A percentile compares a stretch with the other conserved stretches of the same genome.
These are phyloP conservation scores for Macropus fuliginosus DNA, from an alignment of 2,797 vertebrate genomes.

Conservation along the genomic window DNA sequence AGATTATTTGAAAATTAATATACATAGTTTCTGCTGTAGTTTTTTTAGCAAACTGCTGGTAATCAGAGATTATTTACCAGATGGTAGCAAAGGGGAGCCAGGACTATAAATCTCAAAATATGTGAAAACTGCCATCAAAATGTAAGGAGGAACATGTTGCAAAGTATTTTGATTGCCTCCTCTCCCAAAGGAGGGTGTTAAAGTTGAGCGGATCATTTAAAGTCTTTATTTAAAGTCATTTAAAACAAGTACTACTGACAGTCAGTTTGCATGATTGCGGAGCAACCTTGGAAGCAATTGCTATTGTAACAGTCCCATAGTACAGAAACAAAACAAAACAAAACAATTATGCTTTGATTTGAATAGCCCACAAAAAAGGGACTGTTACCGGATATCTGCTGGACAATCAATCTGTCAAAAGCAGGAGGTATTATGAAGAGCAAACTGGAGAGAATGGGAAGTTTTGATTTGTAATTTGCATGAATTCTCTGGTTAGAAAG, in stretches of 20 bases:
- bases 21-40: slow-evolving; percentile 25
- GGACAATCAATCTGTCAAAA: slow-evolving; percentile 64
- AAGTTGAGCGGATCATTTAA: slow-evolving; percentile 56
- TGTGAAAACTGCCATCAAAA: slow-evolving; percentile 62
- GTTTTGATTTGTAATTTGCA: slow-evolving; percentile 60
- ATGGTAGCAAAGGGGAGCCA: slow-evolving; percentile 59
- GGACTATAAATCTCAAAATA: slow-evolving; percentile 59
- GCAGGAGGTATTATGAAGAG: slow-evolving; percentile 18
- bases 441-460: slow-evolving; percentile 46
- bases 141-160: slow-evolving; percentile 6
- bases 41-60: slow-evolving; percentile 30
- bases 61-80: slow-evolving; percentile 56
- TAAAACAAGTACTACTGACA: slow-evolving; percentile 37
- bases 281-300: slow-evolving; percentile 50
- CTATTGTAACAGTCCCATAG: slow-evolving; percentile 26
- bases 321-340: slow-evolving; percentile 65
- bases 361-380: slow-evolving; percentile 56
- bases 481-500: slow-evolving; percentile 58
- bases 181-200: slow-evolving; percentile 53
- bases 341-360: slow-evolving; percentile 62
- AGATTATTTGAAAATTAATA: slow-evolving; percentile 58
- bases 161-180: slow-evolving; percentile 61
- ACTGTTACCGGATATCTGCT: slow-evolving; percentile 57
- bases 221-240: no score
- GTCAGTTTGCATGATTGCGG: slow-evolving; percentile 44